phyloP scores from a whole-genome alignment of 2,888 invertebrate species.

The Isotomurus palustris region DNA sequence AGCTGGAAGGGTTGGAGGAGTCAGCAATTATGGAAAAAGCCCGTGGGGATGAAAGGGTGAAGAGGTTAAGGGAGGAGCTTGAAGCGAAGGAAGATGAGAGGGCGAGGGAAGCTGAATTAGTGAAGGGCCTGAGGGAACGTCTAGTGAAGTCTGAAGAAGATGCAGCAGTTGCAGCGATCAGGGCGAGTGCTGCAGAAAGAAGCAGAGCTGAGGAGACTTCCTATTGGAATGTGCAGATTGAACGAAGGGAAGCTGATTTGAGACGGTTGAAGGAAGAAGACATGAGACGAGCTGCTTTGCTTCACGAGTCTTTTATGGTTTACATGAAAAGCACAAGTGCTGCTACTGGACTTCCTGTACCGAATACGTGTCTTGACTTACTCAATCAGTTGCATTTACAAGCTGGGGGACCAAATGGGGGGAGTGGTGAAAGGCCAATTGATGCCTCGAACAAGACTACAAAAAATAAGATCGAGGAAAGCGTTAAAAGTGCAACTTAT shows the following conservation, averaged over 20 bases:
- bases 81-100: constrained; percentile 40
- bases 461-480: too few species aligned
- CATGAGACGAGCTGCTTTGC: constrained; percentile 37
- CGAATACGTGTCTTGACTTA: constrained; percentile 11
- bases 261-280: constrained; percentile 38
- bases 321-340: constrained; percentile 38
- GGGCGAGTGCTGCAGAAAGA: neutral
- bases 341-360: constrained; percentile 39
- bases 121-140: constrained; percentile 27
- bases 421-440: too few species aligned
- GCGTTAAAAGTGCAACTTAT: too few species aligned
- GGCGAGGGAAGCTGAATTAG: constrained; percentile 33
- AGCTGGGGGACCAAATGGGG: too few species aligned
- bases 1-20: constrained; percentile 23
- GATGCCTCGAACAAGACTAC: too few species aligned
- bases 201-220: constrained; percentile 5
- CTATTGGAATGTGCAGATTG: constrained; percentile 35
- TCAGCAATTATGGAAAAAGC: too few species aligned
- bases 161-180: constrained; percentile 19
- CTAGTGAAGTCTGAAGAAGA: constrained; percentile 34
- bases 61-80: constrained; percentile 17
- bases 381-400: too few species aligned
- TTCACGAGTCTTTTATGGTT: constrained; percentile 37
- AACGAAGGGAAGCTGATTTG: constrained; percentile 35
- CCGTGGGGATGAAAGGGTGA: too few species aligned